Evolutionary conservation across 1,140 invertebrate species (phyloP).

Genomic region (Geopemphigus sp.): DNA sequence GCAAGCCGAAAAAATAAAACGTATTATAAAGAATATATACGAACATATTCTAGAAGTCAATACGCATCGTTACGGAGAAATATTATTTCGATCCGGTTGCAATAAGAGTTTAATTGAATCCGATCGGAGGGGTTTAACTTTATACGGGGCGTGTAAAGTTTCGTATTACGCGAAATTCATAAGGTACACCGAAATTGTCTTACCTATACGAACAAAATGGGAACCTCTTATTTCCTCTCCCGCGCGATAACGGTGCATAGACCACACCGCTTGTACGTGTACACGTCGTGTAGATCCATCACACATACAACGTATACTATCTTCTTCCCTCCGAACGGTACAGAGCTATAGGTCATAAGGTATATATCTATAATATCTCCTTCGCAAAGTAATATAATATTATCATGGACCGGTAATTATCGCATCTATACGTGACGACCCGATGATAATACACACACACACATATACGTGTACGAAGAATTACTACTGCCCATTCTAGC

Average conservation of each 20-base stretch:
- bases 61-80: too few species aligned
- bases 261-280: background rate
- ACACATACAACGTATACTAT: too few species aligned
- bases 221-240: slow-evolving; percentile 43
- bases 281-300: too few species aligned
- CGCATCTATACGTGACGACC: slow-evolving; percentile 41
- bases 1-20: too few species aligned
- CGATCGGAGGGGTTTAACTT: too few species aligned
- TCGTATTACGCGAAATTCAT: background rate
- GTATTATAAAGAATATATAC: too few species aligned
- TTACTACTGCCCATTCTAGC: slow-evolving; percentile 11
- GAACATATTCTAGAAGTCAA: too few species aligned
- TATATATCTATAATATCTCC: background rate
- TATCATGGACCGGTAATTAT: slow-evolving; percentile 45
- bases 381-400: slow-evolving; percentile 14
- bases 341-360: slow-evolving; percentile 15
- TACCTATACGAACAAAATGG: background rate
- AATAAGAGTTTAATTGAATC: too few species aligned
- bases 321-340: slow-evolving; percentile 1
- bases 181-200: background rate
- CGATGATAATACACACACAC: slow-evolving; percentile 25
- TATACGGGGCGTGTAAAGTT: too few species aligned
- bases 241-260: slow-evolving; percentile 40
- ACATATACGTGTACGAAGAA: background rate
- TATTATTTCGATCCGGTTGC: too few species aligned